Base-by-base conservation (phyloP, 2,113 vertebrate species). In the Lagopus muta region DNA sequence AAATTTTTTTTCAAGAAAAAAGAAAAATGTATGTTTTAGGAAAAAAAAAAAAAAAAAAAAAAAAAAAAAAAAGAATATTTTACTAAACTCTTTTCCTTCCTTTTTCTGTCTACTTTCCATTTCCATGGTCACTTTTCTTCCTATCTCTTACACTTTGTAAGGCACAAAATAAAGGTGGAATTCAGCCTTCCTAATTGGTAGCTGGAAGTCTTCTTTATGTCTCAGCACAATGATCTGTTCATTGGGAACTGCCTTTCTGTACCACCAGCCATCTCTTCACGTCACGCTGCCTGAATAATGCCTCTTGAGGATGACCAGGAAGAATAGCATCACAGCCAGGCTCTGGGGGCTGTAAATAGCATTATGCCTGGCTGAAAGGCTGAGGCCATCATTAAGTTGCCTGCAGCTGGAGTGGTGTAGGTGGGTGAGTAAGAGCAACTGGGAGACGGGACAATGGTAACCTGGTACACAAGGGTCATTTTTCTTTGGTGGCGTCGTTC, bases 391-490 rank as follows among this genome's bases (percentile, higher is more conserved):
- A 64, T 95, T 96, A 95, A 95, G 90, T 86, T 96, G 84, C 88
- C 83, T 88, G 90, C 95, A 96, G 96, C 96, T 97, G 95, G 74
- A 94, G 67, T 89, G 76, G 89, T 67, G 61, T 94, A 94, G 94
- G 92, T 87, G 40, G 94, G 86, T 88, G 88, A 92, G 74, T 65
- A 82, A 89, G 81, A 92, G 89, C 91, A 92, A 64, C 92, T 82
- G 2, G 1, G 82, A 83, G 86, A 70, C 45, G 84, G 81, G 86
- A 88, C 89, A 95, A 86, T 97, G 88, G 96, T 85, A 93, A 90
- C 89, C 72, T 89, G 62, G 90, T 90, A 84, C 79, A 55, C 81
- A 55, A 92, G 73, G 78, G 79, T 96, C 85, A 94, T 80, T 95
- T 93, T 94, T 94, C 90, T 47, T 25, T 65, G 36, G 52, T 80